Evolutionary conservation across 2,888 invertebrate genomes (phyloP).

Genomic region (Lasioglossum figueresi): DNA sequence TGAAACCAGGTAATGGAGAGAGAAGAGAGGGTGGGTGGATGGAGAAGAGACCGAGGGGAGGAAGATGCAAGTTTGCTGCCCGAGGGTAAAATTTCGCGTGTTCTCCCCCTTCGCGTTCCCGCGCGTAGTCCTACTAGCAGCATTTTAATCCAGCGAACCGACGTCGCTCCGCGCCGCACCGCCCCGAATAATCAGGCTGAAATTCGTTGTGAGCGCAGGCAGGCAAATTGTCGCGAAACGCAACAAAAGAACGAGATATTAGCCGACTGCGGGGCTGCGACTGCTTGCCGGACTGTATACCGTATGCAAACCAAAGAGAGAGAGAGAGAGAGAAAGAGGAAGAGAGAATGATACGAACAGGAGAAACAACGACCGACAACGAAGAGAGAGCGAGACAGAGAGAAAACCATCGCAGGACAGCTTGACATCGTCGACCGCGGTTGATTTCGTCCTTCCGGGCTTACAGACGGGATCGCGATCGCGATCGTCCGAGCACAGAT

Average conservation of each 20-base stretch:
- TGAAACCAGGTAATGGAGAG: not conserved
- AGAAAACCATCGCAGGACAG: conserved; percentile 12
- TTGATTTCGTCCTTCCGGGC: conserved; percentile 66
- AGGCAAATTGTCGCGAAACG: conserved; percentile 80
- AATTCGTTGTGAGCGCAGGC: conserved; percentile 79
- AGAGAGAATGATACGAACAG: no score
- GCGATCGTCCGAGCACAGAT: conserved; percentile 13
- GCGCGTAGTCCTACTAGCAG: conserved; percentile 72
- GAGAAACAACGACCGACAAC: no score
- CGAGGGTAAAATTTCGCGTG: conserved; percentile 59
- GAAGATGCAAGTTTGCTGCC: conserved; percentile 39
- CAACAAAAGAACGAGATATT: conserved; percentile 83
- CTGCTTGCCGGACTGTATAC: conserved; percentile 46
- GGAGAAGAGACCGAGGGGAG: conserved; percentile 12
- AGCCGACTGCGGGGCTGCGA: conserved; percentile 71
- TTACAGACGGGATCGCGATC: conserved; percentile 13
- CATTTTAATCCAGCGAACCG: conserved; percentile 82
- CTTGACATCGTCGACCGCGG: conserved; percentile 61
- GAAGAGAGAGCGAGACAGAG: not conserved
- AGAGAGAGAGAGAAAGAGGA: not conserved
- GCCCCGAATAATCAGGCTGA: conserved; percentile 83
- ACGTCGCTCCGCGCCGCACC: conserved; percentile 75
- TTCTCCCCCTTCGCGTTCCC: conserved; percentile 53
- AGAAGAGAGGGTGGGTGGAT: not conserved
- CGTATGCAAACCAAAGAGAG: not conserved